Conservation (phyloP, 2,888 invertebrate genomes). For the Pristionchus fissidentatus region DNA sequence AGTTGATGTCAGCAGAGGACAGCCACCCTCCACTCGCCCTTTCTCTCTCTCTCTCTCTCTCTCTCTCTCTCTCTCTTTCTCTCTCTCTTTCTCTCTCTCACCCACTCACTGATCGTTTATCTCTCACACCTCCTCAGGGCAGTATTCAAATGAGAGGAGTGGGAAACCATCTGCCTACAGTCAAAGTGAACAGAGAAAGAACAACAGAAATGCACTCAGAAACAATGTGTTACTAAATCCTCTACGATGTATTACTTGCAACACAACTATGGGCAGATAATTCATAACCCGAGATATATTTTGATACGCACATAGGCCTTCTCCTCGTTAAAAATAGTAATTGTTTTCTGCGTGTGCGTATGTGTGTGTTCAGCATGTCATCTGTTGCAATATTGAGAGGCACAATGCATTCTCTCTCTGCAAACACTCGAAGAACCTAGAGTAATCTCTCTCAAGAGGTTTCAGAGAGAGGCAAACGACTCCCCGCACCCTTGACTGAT, state of each 20-base stretch:
- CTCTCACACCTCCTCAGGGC: background rate
- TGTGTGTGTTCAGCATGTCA: too few relatives aligned
- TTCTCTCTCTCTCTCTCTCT: background rate
- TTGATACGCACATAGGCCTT: too few relatives aligned
- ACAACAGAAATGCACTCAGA: too few relatives aligned
- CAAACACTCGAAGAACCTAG: too few relatives aligned
- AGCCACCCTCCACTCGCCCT: background rate
- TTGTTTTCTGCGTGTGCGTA: too few relatives aligned
- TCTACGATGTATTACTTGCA: too few relatives aligned
- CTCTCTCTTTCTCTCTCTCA: background rate
- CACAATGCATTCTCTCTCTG: too few relatives aligned
- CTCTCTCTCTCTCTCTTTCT: background rate
- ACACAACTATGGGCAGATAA: too few relatives aligned
- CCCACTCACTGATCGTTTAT: background rate
- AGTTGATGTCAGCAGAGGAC: background rate
- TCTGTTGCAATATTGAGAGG: too few relatives aligned
- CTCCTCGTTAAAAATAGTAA: too few relatives aligned
- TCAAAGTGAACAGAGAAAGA: background rate
- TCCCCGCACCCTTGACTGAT: constrained; percentile 18
- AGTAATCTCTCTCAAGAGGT: background rate
- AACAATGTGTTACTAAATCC: too few relatives aligned
- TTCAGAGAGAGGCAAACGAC: background rate
- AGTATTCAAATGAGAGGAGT: constrained; percentile 7
- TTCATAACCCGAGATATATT: too few relatives aligned
- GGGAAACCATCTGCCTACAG: constrained; percentile 4